These are phyloP conservation scores for Micrastur ruficollis DNA, from an alignment of 2,797 vertebrate species.

Conservation along the genomic window DNA sequence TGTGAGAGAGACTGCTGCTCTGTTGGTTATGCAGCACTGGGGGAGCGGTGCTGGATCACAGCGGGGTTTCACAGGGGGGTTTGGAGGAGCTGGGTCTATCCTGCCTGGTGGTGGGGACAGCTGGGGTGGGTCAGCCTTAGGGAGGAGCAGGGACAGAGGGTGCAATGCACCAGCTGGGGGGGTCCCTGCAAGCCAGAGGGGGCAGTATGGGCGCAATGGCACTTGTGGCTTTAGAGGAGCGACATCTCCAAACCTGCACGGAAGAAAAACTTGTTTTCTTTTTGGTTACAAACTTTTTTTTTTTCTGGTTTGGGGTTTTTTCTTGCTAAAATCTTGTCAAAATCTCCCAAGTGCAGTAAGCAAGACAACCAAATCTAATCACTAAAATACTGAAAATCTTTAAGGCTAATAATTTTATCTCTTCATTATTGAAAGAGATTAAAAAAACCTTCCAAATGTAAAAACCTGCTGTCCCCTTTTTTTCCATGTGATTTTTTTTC, in stretches of 20 bases:
- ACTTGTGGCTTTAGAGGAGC: background rate
- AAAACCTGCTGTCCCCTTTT: background rate
- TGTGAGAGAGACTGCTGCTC: background rate
- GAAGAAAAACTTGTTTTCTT: background rate
- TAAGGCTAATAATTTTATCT: background rate
- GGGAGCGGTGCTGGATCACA: background rate
- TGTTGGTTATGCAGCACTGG: fast-evolving
- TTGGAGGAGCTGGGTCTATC: background rate
- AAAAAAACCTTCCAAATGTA: background rate
- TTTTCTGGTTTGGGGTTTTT: fast-evolving
- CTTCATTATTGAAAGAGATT: background rate
- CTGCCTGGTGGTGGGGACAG: fast-evolving
- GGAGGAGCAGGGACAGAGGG: background rate
- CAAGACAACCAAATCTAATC: background rate
- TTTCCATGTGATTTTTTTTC: background rate
- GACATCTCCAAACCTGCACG: background rate
- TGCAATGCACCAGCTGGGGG: background rate
- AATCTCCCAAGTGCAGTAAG: background rate
- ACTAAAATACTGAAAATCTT: background rate
- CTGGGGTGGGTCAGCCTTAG: too few species aligned
- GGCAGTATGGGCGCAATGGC: background rate
- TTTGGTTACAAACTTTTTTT: background rate
- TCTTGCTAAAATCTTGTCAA: background rate
- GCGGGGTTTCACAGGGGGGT: fast-evolving
- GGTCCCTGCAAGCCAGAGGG: background rate